phyloP scores from a whole-genome alignment of 2,797 vertebrate species.

The Thripadectes ignobilis region DNA sequence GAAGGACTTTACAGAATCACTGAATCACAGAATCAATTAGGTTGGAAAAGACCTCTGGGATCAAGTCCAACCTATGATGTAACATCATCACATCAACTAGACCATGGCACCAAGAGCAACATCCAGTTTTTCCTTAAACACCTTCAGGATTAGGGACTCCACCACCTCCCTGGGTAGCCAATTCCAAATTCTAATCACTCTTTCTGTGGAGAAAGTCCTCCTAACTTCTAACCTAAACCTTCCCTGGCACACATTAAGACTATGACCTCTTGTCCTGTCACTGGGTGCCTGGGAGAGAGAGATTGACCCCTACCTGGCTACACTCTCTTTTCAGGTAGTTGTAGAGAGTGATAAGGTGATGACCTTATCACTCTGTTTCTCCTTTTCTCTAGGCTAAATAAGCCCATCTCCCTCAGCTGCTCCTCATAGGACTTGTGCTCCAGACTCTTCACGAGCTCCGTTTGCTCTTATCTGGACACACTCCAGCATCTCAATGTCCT shows the following conservation, averaged over 20 bases:
- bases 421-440: not conserved
- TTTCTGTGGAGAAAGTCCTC: not conserved
- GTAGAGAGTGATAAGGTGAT: too few relatives aligned
- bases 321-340: not conserved
- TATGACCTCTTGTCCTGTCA: not conserved
- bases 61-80: not conserved
- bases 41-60: not conserved
- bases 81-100: not conserved
- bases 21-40: not conserved
- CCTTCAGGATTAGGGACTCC: accelerated
- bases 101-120: too few relatives aligned
- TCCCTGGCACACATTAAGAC: not conserved
- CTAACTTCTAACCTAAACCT: not conserved
- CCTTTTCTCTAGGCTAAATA: not conserved
- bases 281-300: not conserved
- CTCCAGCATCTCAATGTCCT: not conserved
- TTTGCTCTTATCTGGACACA: not conserved
- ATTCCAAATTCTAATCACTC: not conserved
- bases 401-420: not conserved
- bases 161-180: not conserved
- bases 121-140: not conserved
- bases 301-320: accelerated
- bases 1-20: not conserved
- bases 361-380: not conserved
- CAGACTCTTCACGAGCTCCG: not conserved